Conservation (phyloP, 2,888 invertebrate species). For the Drosophila neutralis region DNA sequence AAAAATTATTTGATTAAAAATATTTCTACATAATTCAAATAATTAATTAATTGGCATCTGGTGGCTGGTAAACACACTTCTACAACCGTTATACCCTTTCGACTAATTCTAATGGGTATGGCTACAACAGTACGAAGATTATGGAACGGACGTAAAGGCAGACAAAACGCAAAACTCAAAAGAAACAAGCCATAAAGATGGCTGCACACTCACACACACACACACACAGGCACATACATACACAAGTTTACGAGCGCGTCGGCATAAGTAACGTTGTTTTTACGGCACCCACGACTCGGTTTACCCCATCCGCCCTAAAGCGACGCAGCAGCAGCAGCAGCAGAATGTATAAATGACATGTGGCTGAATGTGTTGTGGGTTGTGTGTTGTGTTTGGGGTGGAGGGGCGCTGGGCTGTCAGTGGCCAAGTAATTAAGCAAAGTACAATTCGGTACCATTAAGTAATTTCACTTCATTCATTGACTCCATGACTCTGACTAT, state of each 20-base stretch:
- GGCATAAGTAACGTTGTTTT: constrained; percentile 68
- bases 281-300: constrained; percentile 72
- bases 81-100: not conserved
- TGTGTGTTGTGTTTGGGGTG: constrained; percentile 8
- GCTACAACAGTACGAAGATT: constrained; percentile 10
- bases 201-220: constrained; percentile 25
- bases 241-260: constrained; percentile 64
- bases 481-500: constrained; percentile 53
- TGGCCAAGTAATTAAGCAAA: constrained; percentile 82
- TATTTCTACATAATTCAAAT: not conserved
- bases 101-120: not conserved
- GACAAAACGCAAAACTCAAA: constrained; percentile 60
- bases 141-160: constrained; percentile 44
- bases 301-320: constrained; percentile 11
- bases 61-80: not conserved
- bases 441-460: constrained; percentile 82
- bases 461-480: constrained; percentile 78
- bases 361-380: constrained; percentile 29
- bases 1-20: not conserved
- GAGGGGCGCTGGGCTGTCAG: constrained; percentile 54
- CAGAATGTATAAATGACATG: constrained; percentile 59
- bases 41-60: not conserved
- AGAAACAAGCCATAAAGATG: constrained; percentile 72
- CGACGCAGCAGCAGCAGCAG: not conserved
- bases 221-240: constrained; percentile 11